Evolutionary conservation across 2,113 vertebrate genomes (phyloP), one percentile per base, ranked within the genome.

Genomic region (Triplophysa dalaica): DNA sequence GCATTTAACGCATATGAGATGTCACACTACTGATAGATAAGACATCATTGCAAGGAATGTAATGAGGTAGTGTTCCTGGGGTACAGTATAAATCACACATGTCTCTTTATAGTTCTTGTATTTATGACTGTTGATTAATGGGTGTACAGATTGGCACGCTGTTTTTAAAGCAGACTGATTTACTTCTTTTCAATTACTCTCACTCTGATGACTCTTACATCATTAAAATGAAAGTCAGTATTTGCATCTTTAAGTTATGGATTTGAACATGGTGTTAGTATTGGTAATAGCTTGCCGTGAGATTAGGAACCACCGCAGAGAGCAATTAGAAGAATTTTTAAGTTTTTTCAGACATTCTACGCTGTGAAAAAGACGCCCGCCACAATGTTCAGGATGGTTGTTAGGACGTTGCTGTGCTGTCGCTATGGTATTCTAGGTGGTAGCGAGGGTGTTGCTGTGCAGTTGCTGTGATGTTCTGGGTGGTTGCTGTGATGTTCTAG

Each of bases 91-190:
- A 83, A 77, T 80, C 63, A 79, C 68, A 60, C 38, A 78, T 43
- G 2, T 16, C 75, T 81, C 62, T 83, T 79, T 78, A 80, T 80
- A 67, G 78, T 77, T 66, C 56, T 48, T 85, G 68, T 77, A 73
- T 85, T 88, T 82, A 84, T 77, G 79, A 58, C 60, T 43, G 68
- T 4, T 84, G 86, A 87, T 87, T 83, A 85, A 86, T 73, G 62
- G 21, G 54, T 19, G 5, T 60, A 43, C 43, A 48, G 75, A 81
- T 38, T 38, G 33, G 26, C 76, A 50, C 64, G 65, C 75, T 70
- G 64, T 41, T 67, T 54, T 80, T 83, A 66, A 66, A 64, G 52
- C 62, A 70, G 12, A 29, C 73, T 77, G 64, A 81, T 84, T 84
- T 70, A 81, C 52, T 7, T 61, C 70, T 84, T 87, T 86, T 62